Base-by-base conservation (phyloP, 30 jellyfish, hydroid and myxozoan species). In the Aurelia sp. region DNA sequence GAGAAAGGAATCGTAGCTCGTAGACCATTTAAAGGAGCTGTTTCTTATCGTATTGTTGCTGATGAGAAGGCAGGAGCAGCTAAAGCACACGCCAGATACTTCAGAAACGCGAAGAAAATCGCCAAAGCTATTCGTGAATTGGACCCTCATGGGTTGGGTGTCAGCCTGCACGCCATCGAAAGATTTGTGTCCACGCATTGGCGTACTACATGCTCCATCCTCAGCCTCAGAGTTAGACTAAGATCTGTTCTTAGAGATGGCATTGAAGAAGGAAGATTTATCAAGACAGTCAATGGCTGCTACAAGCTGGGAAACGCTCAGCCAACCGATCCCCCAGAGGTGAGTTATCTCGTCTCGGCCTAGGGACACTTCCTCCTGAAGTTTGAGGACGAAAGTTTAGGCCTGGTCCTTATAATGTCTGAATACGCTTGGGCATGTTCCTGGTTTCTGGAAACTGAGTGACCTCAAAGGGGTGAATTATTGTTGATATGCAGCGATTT, bases 1-100 rank as follows among this genome's bases (percentile, higher is more conserved):
- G 89, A 73, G 20, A 62, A 79, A 41, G 96, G 96, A 23, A 53
- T 74, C 13, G 96, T 88, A 33, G 96, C 88, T 51, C 91, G 90
- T 27, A 71, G 91, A 71, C 90, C 90, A 19, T 88, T 88, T 81
- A 88, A 88, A 71, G 96, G 96, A 3, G 96, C 96, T 23, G 90
- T 88, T 66, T 88, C 96, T 3, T 88, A 88, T 57, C 86, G 96
- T 3, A 88, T 88, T 8, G 96, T 79, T 18, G 96, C 89, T 13
- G 92, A 73, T 20, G 90, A 80, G 60, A 71, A 78, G 76, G 74
- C 80, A 40, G 89, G 87, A 58, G 87, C 90, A 4, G 91, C 87
- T 4, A 79, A 80, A 35, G 85, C 88, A 16, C 78, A 64, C 57
- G 85, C 81, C 20, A 72, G 96, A 27, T 88, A 81, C 33, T 50